Base-by-base conservation (phyloP, 1,140 invertebrate species). In the Habropoda laboriosa region DNA sequence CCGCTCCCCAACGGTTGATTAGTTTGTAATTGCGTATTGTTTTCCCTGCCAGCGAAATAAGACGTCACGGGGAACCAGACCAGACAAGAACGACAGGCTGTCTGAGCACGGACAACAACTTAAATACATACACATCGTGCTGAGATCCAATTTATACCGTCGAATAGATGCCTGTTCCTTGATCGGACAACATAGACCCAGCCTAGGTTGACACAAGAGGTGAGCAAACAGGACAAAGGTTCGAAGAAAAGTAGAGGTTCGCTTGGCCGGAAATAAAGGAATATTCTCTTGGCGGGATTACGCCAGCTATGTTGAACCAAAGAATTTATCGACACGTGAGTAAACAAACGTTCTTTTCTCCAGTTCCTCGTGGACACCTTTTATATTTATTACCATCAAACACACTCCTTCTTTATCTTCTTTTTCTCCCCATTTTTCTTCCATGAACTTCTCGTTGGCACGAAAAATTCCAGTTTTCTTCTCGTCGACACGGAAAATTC, bases 11-110 rank as follows among this genome's bases (percentile, higher is more conserved):
- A 47, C 82, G 81, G 82, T 86, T 87, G 89, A 90, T 89, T 86
- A 90, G 89, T 83, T 88, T 78, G 87, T 89, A 90, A 90, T 90
- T 89, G 88, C 85, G 87, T 87, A 88, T 90, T 88, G 81, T 89
- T 86, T 84, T 64, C 60, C 55, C 61, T 30, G 67, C 10, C 57
- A 12, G 53, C 35, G 18, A 75, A 78, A 63, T 80, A 85, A 79
- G 75, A 86, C 79, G 42, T 77, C 42, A 16, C 47, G 21, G 49
- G 51, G 57, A 27, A 51, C 57, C 18, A 68, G 51, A 60, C 27
- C 1, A 49, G 38, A 61, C 53, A 21, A 42, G 16, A 32, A 55
- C n/a, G 35, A 67, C 40, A 60, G n/a, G 3, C n/a, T 3, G 18
- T 1, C 16, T 16, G 30, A 35, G 1, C 38, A 5, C 53, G 49